phyloP scores from a whole-genome alignment of 2,888 invertebrate genomes.

The Portevinia maculata region DNA sequence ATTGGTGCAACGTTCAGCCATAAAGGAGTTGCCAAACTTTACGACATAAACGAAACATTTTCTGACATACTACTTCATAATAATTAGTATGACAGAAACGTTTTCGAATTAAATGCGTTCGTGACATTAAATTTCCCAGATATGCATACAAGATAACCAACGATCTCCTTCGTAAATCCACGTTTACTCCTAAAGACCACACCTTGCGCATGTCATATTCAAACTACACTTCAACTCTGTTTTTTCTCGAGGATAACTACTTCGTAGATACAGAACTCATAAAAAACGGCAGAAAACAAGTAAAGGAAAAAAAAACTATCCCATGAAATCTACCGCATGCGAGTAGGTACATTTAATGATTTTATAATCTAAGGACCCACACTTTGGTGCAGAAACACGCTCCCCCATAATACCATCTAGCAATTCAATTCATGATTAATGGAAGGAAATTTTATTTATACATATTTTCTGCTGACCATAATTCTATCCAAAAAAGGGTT shows the following conservation, averaged over 20 bases:
- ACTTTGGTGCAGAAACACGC: background rate
- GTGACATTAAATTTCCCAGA: constrained; percentile 30
- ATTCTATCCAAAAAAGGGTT: constrained; percentile 27
- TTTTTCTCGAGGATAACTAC: constrained; percentile 6
- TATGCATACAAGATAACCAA: constrained; percentile 26
- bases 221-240: constrained; percentile 12
- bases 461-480: constrained; percentile 23
- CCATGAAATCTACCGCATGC: constrained; percentile 24
- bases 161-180: background rate
- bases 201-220: constrained; percentile 54
- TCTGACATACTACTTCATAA: constrained; percentile 15
- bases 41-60: background rate
- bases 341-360: constrained; percentile 36
- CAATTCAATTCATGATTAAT: constrained; percentile 32
- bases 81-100: constrained; percentile 38
- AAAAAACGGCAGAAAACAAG: constrained; percentile 18
- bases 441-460: constrained; percentile 10
- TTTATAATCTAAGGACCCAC: constrained; percentile 43
- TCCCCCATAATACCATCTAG: background rate
- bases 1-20: no score
- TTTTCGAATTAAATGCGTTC: constrained; percentile 27
- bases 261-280: constrained; percentile 15
- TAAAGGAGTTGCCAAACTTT: no score
- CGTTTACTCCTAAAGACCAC: constrained; percentile 35
- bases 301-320: constrained; percentile 1